Base-by-base conservation (phyloP, 2,888 invertebrate species). In the Steinernema scapterisci region DNA sequence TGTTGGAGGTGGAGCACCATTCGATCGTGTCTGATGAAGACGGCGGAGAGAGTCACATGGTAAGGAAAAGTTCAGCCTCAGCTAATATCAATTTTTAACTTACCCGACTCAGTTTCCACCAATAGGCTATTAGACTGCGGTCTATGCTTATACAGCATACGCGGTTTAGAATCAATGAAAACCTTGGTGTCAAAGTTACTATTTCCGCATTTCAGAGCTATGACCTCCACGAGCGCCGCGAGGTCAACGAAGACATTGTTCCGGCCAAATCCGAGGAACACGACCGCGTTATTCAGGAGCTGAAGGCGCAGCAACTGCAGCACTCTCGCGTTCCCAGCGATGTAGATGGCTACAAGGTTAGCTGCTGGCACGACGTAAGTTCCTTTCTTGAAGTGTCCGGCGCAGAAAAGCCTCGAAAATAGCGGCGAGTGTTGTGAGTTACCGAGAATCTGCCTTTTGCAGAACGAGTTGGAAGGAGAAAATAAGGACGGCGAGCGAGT, bases 231-330 rank as follows among this genome's bases (percentile, higher is more conserved):
- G 63, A 63, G 27, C 31, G 13, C 16, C 63, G 27, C 38, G 23
- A 25, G 16, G 31, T 63, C 31, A 63, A 25, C 63, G 63, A 63
- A 31, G 63, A 63, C 11, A 19, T 63, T 11, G 31, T 63, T 25
- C 63, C 63, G 31, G 63, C 63, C 27, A 63, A 63, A n/a, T 63
- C 63, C 13, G 63, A 63, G 38, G 63, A 63, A n/a, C 63, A 63
- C 31, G 63, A 63, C 31, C 63, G 63, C 3, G 27, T 63, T 16
- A 63, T 63, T n/a, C 31, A 31, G 19, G 63, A 63, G 31, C 16
- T 63, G 31, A 63, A 63, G 63, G 63, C 63, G 1, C 63, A 48
- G 13, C 48, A 48, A 48, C 48, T n/a, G 3, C 16, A 63, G 27
- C 63, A 63, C 27, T 27, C 21, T 52, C 52, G 23, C 21, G 52